Conservation (phyloP, 2,113 vertebrate species). For the Cinclus mexicanus region DNA sequence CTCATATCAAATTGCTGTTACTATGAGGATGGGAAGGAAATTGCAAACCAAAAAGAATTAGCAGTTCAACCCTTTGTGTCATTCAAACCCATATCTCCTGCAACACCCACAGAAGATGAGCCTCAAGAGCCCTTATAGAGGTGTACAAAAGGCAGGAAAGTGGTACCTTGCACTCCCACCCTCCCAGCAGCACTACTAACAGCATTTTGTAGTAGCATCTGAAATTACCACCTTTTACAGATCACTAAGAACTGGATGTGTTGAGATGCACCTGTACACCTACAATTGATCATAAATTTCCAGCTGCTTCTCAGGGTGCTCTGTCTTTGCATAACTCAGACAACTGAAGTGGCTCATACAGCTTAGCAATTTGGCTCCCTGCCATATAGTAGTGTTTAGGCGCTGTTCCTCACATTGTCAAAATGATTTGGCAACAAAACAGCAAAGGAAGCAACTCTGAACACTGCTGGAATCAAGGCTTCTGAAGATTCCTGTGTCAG, state of each 20-base stretch:
- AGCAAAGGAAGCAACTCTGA: not conserved
- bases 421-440: not conserved
- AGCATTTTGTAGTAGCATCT: not conserved
- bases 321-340: not conserved
- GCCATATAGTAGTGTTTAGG: not conserved
- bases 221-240: not conserved
- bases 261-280: not conserved
- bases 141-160: not conserved
- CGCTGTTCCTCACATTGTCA: not conserved
- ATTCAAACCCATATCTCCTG: not conserved
- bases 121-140: not conserved
- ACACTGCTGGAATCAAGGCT: not conserved
- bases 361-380: not conserved
- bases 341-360: not conserved
- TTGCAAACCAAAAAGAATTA: not conserved
- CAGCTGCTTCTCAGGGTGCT: not conserved
- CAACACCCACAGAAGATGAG: not conserved
- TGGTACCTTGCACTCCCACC: not conserved
- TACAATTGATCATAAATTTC: not conserved
- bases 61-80: not conserved
- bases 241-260: not conserved
- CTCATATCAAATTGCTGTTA: not conserved
- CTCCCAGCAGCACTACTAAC: not conserved
- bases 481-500: not conserved
- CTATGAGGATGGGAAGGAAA: not conserved